Evolutionary conservation across 2,797 vertebrate species (phyloP).

Genomic region (Eidolon dupreanum): DNA sequence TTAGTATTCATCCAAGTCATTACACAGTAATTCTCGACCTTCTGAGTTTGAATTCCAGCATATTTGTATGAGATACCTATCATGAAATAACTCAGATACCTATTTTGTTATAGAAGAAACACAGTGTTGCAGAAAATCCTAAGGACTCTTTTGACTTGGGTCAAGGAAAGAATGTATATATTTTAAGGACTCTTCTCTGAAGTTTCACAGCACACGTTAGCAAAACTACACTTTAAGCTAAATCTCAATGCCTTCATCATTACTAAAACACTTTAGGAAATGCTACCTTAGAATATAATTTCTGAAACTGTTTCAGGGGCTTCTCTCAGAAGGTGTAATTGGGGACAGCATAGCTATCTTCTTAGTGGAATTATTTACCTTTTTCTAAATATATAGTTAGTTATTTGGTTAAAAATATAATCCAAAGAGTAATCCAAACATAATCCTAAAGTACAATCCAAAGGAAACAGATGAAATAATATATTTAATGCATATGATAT

Average conservation of each 20-base stretch:
- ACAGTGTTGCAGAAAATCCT: background rate
- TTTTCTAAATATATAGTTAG: background rate
- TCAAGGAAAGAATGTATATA: background rate
- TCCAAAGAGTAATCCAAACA: background rate
- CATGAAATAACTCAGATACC: background rate
- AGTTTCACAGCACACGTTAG: background rate
- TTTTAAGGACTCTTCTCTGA: background rate
- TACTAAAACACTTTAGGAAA: background rate
- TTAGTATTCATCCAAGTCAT: background rate
- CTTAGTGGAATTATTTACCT: background rate
- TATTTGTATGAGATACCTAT: background rate
- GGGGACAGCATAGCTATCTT: background rate
- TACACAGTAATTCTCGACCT: background rate
- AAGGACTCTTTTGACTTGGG: background rate
- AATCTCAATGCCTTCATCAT: background rate
- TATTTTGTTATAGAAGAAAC: background rate
- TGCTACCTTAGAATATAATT: background rate
- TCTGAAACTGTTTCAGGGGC: background rate
- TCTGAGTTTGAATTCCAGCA: background rate
- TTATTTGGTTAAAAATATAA: background rate
- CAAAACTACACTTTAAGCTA: background rate
- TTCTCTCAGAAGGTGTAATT: background rate
- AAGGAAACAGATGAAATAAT: background rate
- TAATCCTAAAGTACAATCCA: background rate
- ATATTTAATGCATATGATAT: background rate